Percentiles rank a stretch among this genome's conserved stretches.
Conservation (phyloP, 2,888 invertebrate species). For the Cactoblastis cactorum region DNA sequence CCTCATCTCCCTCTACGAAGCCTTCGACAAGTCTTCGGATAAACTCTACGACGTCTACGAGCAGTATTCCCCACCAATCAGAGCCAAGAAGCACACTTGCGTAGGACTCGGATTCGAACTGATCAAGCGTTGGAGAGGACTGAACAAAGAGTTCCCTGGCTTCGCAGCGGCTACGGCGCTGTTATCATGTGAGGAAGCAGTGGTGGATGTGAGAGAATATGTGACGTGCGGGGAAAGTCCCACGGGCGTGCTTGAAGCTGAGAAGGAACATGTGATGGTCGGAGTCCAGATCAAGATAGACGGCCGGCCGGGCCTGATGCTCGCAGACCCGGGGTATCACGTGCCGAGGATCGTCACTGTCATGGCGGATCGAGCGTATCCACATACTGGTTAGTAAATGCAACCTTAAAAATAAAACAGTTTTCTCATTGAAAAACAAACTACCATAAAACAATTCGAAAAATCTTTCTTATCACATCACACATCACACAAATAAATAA, state of each 20-base stretch:
- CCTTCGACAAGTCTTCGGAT: constrained; percentile 78
- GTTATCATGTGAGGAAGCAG: constrained; percentile 93
- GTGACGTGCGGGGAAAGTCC: constrained; percentile 77
- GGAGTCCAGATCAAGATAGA: constrained; percentile 86
- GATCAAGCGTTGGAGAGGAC: constrained; percentile 78
- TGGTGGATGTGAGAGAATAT: constrained; percentile 78
- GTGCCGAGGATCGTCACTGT: constrained; percentile 91
- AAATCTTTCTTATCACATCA: too few species aligned
- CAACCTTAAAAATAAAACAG: neutral
- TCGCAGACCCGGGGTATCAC: constrained; percentile 95
- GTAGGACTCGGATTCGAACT: constrained; percentile 89
- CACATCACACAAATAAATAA: too few species aligned
- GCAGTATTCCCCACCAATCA: constrained; percentile 88
- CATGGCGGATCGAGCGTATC: constrained; percentile 91
- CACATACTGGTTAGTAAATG: constrained; percentile 84
- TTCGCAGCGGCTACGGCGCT: constrained; percentile 81
- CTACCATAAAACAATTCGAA: too few species aligned
- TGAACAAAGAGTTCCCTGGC: constrained; percentile 80
- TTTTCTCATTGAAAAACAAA: too few species aligned
- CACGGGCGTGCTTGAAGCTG: constrained; percentile 81
- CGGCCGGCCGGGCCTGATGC: constrained; percentile 86
- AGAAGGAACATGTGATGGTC: constrained; percentile 93
- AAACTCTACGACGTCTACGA: constrained; percentile 86
- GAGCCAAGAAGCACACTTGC: constrained; percentile 89
- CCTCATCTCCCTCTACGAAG: constrained; percentile 84